A percentile compares a stretch with the other conserved stretches of the same genome.
Conservation (phyloP, 2,113 vertebrate genomes). For the Lagopus leucura region DNA sequence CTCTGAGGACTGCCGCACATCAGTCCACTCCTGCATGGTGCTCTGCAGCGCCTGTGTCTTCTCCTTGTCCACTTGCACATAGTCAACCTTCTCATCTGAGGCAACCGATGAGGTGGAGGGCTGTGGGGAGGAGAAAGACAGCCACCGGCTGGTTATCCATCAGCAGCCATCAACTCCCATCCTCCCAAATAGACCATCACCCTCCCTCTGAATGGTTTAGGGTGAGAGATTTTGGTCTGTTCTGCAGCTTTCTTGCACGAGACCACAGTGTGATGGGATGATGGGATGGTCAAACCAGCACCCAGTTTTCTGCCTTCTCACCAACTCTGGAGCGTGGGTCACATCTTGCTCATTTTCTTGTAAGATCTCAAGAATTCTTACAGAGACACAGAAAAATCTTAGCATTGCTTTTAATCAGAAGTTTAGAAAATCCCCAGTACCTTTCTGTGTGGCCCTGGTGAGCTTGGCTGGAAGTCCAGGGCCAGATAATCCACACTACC, state of each 20-base stretch:
- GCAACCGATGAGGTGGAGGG: slow-evolving; percentile 94
- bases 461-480: slow-evolving; percentile 94
- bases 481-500: slow-evolving; percentile 96
- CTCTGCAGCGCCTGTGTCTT: slow-evolving; percentile 96
- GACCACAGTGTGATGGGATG: neutral
- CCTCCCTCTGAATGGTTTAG: neutral
- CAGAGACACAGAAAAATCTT: neutral
- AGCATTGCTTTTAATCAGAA: neutral
- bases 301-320: neutral
- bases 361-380: neutral
- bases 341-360: neutral
- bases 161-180: neutral
- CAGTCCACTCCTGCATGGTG: slow-evolving; percentile 99
- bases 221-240: neutral
- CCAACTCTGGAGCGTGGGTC: neutral
- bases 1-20: slow-evolving; percentile 94
- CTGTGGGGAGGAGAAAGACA: slow-evolving; percentile 72
- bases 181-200: neutral
- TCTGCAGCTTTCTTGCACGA: neutral
- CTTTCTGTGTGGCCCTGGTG: slow-evolving; percentile 95
- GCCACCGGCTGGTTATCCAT: neutral
- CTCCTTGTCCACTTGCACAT: slow-evolving; percentile 98
- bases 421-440: slow-evolving; percentile 61
- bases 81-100: slow-evolving; percentile 98
- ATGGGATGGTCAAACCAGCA: neutral